Base-by-base conservation (phyloP, 2,113 vertebrate species). In the Vimba vimba region DNA sequence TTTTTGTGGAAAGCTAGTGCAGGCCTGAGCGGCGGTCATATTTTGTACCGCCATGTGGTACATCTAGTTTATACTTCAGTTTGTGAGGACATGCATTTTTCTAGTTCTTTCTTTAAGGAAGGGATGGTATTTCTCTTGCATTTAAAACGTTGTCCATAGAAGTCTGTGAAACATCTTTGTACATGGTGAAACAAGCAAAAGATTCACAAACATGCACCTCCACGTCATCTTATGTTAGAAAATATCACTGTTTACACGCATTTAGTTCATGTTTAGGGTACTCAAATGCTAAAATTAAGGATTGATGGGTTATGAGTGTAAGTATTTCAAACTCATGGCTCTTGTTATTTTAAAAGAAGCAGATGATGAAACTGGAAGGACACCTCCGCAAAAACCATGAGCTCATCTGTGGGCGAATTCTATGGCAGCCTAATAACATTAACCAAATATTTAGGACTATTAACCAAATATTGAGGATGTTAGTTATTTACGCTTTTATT, bases 91-190 rank as follows among this genome's bases (percentile, higher is more conserved):
- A 69, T 69, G 36, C 15, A 36, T 9, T 71, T 36, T 23, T 39
- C 66, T 19, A 39, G 33, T 36, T 23, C 4, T 45, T 91, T 87
- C 90, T 86, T 23, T 89, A 88, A 75, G 79, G 71, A 90, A 88
- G 90, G 89, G 85, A 88, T 90, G 84, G 88, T 77, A 88, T 19
- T 88, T 92, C 82, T 78, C 78, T 85, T 83, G 13, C 55, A 89
- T 91, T 87, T 71, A 79, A 47, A 87, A 91, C 91, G 89, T 87
- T 80, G 75, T 79, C 75, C n/a, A 52, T 19, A 19, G 62, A 69
- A 78, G 80, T 68, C 39, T 64, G 39, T 19, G 50, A 75, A 66
- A 75, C 6, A 43, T 62, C 66, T 73, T 45, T 43, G 9, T 87
- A 66, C 27, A 86, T 60, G 68, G 82, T 82, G 57, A 69, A 76